Evolutionary conservation across 2,113 vertebrate genomes (phyloP).

Genomic region (Gorsachius goisagi): DNA sequence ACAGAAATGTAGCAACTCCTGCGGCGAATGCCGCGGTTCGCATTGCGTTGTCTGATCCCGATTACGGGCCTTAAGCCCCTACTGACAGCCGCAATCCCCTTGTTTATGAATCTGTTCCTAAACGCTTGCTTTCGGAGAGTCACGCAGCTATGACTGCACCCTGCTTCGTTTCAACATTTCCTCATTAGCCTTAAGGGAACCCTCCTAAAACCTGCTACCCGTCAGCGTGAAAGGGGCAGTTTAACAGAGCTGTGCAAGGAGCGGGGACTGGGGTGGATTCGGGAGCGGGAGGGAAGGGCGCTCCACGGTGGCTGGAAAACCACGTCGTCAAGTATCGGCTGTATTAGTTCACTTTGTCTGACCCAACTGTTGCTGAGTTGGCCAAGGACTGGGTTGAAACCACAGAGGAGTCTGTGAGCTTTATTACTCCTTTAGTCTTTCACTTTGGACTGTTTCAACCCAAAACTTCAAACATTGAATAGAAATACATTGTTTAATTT

Average conservation of each 20-base stretch:
- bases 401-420: not conserved
- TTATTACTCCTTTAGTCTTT: not conserved
- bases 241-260: not conserved
- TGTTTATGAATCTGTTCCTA: constrained; percentile 32
- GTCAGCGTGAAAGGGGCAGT: fast-evolving
- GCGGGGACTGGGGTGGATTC: not conserved
- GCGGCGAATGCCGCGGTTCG: fast-evolving
- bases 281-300: not conserved
- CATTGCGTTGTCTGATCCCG: not conserved
- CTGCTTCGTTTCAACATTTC: not conserved
- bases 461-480: not conserved
- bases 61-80: constrained; percentile 36
- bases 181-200: not conserved
- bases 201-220: not conserved
- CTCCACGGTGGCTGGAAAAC: not conserved
- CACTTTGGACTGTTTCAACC: not conserved
- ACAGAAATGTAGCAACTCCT: not conserved
- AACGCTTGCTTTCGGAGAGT: not conserved
- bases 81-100: constrained; percentile 31
- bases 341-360: not conserved
- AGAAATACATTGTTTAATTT: not conserved
- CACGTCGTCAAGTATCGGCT: fast-evolving
- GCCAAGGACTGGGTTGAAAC: not conserved
- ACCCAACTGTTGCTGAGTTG: not conserved
- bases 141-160: not conserved